Conservation (phyloP, 35 echinoderm and acorn worm genomes). For the Hemicentrotus pulcherrimus region DNA sequence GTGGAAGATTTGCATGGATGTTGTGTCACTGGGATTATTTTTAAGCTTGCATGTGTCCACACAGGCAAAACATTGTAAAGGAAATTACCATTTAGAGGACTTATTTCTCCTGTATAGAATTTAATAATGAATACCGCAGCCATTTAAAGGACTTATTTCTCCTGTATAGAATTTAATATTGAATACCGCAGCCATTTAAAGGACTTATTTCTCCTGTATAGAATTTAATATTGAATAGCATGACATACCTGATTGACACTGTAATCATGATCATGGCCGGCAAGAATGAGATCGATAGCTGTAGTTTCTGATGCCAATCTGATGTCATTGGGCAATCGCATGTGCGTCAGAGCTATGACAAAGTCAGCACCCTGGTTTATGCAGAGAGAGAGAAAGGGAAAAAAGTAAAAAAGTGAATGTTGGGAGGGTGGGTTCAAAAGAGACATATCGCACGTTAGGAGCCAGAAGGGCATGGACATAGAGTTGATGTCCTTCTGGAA, state of each 20-base stretch:
- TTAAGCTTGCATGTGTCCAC: too few relatives aligned
- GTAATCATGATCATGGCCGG: slow-evolving; percentile 85
- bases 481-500: too few relatives aligned
- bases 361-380: slow-evolving; percentile 73
- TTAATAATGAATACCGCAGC: too few relatives aligned
- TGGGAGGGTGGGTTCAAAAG: too few relatives aligned
- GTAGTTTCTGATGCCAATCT: slow-evolving; percentile 70
- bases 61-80: too few relatives aligned
- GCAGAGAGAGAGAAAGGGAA: not conserved
- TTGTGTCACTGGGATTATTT: too few relatives aligned
- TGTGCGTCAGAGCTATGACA: slow-evolving; percentile 82
- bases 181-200: not conserved
- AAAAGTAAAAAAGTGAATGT: not conserved
- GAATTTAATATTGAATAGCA: not conserved
- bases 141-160: not conserved
- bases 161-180: too few relatives aligned
- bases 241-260: slow-evolving; percentile 58
- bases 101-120: too few relatives aligned
- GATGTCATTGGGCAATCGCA: slow-evolving; percentile 86
- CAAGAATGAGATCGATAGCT: slow-evolving; percentile 78
- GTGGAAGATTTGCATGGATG: too few relatives aligned
- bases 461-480: too few relatives aligned
- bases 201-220: not conserved
- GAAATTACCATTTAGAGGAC: not conserved
- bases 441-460: too few relatives aligned